Conservation (phyloP, 1,140 invertebrate species). For the Drosophila ficusphila region DNA sequence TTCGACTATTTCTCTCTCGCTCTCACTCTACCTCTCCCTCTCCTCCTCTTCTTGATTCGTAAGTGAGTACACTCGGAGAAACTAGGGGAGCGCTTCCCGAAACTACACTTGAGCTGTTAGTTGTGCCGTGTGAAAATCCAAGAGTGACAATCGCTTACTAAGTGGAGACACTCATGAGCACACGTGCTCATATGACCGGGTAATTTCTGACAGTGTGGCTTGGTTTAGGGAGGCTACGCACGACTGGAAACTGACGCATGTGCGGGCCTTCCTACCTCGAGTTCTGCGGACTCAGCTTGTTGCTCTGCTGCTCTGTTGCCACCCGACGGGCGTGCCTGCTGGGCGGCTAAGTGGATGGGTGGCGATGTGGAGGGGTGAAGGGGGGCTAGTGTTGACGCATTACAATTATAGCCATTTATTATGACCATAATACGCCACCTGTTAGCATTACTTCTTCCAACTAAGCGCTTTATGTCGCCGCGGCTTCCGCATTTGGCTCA, state of each 20-base stretch:
- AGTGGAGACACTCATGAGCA: too few species aligned
- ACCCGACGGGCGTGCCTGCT: background rate
- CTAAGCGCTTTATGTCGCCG: constrained; percentile 28
- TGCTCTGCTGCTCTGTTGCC: too few species aligned
- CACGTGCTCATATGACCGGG: too few species aligned
- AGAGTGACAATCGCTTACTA: too few species aligned
- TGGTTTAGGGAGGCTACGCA: constrained; percentile 35
- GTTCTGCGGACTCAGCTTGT: constrained; percentile 23
- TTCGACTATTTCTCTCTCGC: constrained; percentile 10
- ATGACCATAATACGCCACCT: constrained; percentile 26
- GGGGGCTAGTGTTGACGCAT: constrained; percentile 21
- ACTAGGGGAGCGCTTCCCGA: background rate
- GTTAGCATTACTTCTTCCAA: constrained; percentile 9
- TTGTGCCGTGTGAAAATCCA: too few species aligned
- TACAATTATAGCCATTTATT: constrained; percentile 52
- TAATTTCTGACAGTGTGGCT: constrained; percentile 18
- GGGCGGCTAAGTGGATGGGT: too few species aligned
- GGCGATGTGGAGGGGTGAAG: background rate
- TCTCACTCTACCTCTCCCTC: constrained; percentile 6
- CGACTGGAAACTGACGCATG: constrained; percentile 33
- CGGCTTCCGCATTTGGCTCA: constrained; percentile 43
- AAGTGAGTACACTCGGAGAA: background rate
- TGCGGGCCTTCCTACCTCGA: constrained; percentile 18
- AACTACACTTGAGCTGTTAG: too few species aligned
- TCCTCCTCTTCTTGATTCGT: background rate